Evolutionary conservation across 1,140 invertebrate species (phyloP).

Genomic region (Homalodisca vitripennis): DNA sequence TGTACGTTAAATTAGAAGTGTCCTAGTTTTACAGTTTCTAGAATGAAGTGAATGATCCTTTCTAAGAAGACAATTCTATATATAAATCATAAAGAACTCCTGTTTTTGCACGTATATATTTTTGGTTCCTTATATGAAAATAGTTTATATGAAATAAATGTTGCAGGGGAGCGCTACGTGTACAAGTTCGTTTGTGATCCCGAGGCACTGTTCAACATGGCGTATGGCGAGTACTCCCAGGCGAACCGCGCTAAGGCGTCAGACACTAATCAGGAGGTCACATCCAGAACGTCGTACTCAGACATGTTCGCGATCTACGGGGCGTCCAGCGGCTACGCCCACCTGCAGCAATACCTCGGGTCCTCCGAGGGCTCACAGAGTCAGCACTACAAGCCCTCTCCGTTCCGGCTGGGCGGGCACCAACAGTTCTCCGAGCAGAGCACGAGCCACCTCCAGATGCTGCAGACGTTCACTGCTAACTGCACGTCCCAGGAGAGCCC

Average conservation of each 20-base stretch:
- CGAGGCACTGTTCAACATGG: slow-evolving; percentile 89
- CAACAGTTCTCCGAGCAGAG: slow-evolving; percentile 2
- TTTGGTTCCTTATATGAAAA: too few relatives aligned
- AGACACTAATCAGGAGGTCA: not conserved
- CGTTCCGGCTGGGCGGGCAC: not conserved
- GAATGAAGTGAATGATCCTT: too few relatives aligned
- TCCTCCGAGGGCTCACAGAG: not conserved
- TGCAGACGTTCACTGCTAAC: slow-evolving; percentile 8
- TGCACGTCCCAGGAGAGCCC: not conserved
- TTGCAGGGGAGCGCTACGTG: slow-evolving; percentile 86
- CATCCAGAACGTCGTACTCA: slow-evolving; percentile 3
- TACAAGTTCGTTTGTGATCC: slow-evolving; percentile 96
- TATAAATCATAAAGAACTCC: too few relatives aligned
- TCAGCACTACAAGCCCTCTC: not conserved
- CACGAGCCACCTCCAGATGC: slow-evolving; percentile 20
- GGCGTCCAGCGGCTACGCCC: slow-evolving; percentile 22
- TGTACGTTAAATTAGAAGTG: too few relatives aligned
- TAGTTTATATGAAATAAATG: too few relatives aligned
- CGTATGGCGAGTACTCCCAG: slow-evolving; percentile 33
- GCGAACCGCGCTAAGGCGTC: slow-evolving; percentile 9
- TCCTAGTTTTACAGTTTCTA: too few relatives aligned
- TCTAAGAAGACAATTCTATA: too few relatives aligned
- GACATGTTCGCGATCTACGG: slow-evolving; percentile 33
- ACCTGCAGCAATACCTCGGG: slow-evolving; percentile 28
- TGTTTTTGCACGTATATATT: too few relatives aligned